These are phyloP conservation scores for Acyrthosiphon pisum DNA, from an alignment of 1,140 invertebrate genomes.

Conservation along the genomic window DNA sequence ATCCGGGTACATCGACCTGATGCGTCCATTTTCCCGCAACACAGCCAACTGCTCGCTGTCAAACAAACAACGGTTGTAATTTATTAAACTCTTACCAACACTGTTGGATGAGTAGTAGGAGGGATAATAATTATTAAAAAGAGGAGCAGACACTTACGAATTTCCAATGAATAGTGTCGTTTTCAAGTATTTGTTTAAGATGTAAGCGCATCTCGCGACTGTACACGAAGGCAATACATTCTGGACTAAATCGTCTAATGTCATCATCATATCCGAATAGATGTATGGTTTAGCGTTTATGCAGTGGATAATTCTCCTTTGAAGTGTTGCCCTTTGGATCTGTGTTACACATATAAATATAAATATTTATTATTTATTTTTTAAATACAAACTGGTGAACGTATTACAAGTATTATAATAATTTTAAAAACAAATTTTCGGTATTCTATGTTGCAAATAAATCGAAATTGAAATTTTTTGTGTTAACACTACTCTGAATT, in stretches of 20 bases:
- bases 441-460: no score
- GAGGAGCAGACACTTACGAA: constrained; percentile 2
- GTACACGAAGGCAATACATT: not conserved
- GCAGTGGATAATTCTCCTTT: constrained; percentile 78
- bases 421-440: not conserved
- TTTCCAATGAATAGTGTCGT: constrained; percentile 7
- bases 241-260: constrained; percentile 70
- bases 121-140: no score
- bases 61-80: not conserved
- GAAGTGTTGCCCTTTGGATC: constrained; percentile 78
- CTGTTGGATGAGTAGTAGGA: not conserved
- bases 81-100: not conserved
- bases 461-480: no score
- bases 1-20: not conserved
- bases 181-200: constrained; percentile 16
- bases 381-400: no score
- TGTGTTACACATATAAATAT: constrained; percentile 62
- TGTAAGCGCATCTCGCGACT: not conserved
- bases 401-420: not conserved
- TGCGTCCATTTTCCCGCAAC: constrained; percentile 33
- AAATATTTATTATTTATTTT: not conserved
- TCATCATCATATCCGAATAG: constrained; percentile 81
- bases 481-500: not conserved
- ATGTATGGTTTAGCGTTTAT: constrained; percentile 86
- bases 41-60: not conserved